Base-by-base conservation (phyloP, 2,113 vertebrate species). In the Centrocercus urophasianus region DNA sequence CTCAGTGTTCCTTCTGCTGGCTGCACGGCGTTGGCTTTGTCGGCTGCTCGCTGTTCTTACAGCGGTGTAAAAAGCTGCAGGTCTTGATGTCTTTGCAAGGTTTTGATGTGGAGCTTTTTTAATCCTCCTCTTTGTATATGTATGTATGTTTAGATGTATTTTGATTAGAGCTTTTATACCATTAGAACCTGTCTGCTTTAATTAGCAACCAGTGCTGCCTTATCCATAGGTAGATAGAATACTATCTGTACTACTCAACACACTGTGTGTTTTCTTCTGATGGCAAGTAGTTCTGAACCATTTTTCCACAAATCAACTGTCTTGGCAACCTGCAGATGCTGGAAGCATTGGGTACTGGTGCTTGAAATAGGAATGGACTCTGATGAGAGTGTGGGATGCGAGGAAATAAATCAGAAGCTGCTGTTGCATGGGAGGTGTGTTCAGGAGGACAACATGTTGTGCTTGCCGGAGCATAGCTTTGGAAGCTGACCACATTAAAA, bases 301-400 rank as follows among this genome's bases (percentile, higher is more conserved):
- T 95, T 96, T 97, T 95, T 90, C 72, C 43, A 28, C 32, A 57
- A 40, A 60, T 91, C 61, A 93, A 90, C 34, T 69, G 57, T 47
- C 83, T 83, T 96, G 95, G 91, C 95, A 96, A 91, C 75, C 69
- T 94, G 79, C 94, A 97, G 95, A 95, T 96, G 94, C 70, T 95
- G 65, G 86, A 93, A 60, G 83, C 52, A 7, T 64, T 90, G 88
- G 69, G 83, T 95, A 91, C 61, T 94, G 96, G 78, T 95, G 95
- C 95, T 94, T 97, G 95, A 95, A 96, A 96, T 93, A 87, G 93
- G 87, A 95, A 75, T 65, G 89, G 88, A 59, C 79, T 94, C 85
- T 61, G 57, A 91, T 83, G 54, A 93, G 66, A 57, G 67, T 81
- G 47, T 83, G 72, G 65, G 76, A 52, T 88, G 52, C 70, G 42